A percentile compares a stretch with the other conserved stretches of the same genome.
Evolutionary conservation across 2,888 invertebrate genomes (phyloP).

Genomic region (Eupithecia tripunctaria): DNA sequence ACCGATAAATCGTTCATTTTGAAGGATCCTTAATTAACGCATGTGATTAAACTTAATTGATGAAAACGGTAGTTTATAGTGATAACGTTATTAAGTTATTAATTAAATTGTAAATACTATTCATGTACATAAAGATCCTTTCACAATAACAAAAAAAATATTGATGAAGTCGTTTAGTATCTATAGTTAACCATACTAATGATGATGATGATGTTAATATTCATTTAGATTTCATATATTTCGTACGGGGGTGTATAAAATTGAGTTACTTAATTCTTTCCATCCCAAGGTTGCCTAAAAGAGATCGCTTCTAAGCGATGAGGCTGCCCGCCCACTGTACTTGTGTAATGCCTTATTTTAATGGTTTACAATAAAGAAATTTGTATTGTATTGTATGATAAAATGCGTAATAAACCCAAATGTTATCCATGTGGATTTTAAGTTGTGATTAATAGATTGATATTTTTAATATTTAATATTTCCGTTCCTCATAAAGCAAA

Average conservation of each 20-base stretch:
- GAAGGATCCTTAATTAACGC: slow-evolving; percentile 78
- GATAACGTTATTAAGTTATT: slow-evolving; percentile 32
- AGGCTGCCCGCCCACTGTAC: too few relatives aligned
- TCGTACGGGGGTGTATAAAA: too few relatives aligned
- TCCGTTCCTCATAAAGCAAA: neutral
- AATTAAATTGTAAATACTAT: neutral
- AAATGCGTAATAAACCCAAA: too few relatives aligned
- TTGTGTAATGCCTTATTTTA: too few relatives aligned
- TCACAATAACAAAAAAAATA: neutral
- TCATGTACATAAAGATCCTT: neutral
- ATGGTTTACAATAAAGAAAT: too few relatives aligned
- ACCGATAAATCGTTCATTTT: slow-evolving; percentile 82
- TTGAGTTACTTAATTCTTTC: too few relatives aligned
- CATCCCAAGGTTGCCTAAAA: too few relatives aligned
- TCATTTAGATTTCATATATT: too few relatives aligned
- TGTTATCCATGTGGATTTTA: neutral
- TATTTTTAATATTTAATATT: neutral
- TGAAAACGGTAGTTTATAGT: slow-evolving; percentile 71
- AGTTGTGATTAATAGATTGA: neutral
- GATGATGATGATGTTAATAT: neutral
- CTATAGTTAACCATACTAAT: neutral
- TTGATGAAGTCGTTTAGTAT: neutral
- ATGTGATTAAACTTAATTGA: slow-evolving; percentile 81
- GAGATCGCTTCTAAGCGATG: too few relatives aligned
- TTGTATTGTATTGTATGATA: too few relatives aligned